Evolutionary conservation across 2,113 vertebrate species (phyloP).

Genomic region (Cephalopholis sonnerati): DNA sequence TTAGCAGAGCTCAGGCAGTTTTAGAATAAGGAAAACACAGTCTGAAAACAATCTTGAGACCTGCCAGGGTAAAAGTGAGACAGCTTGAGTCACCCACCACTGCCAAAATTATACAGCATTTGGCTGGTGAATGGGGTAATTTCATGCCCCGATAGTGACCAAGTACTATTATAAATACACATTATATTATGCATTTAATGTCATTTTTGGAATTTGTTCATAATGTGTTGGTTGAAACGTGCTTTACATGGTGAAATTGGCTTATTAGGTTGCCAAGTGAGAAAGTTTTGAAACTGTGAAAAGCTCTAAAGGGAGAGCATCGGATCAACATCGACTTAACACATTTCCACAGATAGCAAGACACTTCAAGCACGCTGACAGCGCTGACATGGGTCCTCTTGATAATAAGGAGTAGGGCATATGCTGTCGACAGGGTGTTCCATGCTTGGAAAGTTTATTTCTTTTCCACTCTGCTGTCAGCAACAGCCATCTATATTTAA

Average conservation of each 20-base stretch:
- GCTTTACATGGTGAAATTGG: conserved; percentile 3
- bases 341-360: conserved; percentile 61
- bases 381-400: conserved; percentile 70
- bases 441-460: conserved; percentile 72
- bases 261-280: conserved; percentile 20
- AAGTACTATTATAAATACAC: conserved; percentile 33
- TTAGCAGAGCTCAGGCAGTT: conserved; percentile 27
- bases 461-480: conserved; percentile 65
- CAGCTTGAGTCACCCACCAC: conserved; percentile 35
- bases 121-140: conserved; percentile 31
- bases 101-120: conserved; percentile 39
- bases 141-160: conserved; percentile 2
- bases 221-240: conserved; percentile 19
- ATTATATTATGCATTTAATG: conserved; percentile 13
- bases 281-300: conserved; percentile 40
- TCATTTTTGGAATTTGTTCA: not conserved
- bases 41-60: conserved; percentile 42
- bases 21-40: conserved; percentile 38
- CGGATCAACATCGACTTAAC: conserved; percentile 65
- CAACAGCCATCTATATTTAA: conserved; percentile 70
- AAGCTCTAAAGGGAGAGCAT: conserved; percentile 20
- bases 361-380: conserved; percentile 63
- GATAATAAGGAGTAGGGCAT: conserved; percentile 74
- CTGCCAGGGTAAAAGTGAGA: conserved; percentile 43
- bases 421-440: conserved; percentile 59